phyloP scores from a whole-genome alignment of 2,797 vertebrate species.

The Intellagama lesueurii region DNA sequence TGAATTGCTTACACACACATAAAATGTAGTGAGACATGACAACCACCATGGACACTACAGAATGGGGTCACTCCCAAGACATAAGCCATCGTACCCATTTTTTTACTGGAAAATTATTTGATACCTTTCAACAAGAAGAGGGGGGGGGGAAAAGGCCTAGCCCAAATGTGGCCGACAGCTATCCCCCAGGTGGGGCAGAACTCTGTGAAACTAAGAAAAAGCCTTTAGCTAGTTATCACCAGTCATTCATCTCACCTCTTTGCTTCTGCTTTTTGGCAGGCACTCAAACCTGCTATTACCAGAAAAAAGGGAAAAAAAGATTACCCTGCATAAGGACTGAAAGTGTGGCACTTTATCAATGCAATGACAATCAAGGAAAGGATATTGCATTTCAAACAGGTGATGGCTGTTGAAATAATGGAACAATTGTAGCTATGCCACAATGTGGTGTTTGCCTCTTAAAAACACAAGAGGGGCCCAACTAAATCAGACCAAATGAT shows the following conservation, averaged over 20 bases:
- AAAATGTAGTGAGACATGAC: neutral
- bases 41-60: neutral
- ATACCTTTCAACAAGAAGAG: neutral
- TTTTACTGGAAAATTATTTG: neutral
- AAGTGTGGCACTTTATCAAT: slow-evolving; percentile 80
- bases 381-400: slow-evolving; percentile 77
- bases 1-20: neutral
- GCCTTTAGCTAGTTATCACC: slow-evolving; percentile 69
- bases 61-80: neutral
- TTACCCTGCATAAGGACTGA: slow-evolving; percentile 75
- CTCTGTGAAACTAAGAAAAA: slow-evolving; percentile 71
- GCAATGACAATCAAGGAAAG: slow-evolving; percentile 74
- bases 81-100: neutral
- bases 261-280: slow-evolving; percentile 80
- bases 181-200: slow-evolving; percentile 71
- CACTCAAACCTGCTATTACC: slow-evolving; percentile 82
- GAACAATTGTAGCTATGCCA: slow-evolving; percentile 60
- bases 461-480: too few relatives aligned
- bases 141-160: slow-evolving; percentile 17
- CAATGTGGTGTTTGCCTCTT: too few relatives aligned
- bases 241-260: slow-evolving; percentile 79
- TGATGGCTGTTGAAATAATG: slow-evolving; percentile 78
- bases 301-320: slow-evolving; percentile 79
- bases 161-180: slow-evolving; percentile 65
- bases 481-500: too few relatives aligned